Percentiles rank a stretch among this genome's conserved stretches.
Conservation (phyloP, 1,140 invertebrate species). For the Aplysia californica region DNA sequence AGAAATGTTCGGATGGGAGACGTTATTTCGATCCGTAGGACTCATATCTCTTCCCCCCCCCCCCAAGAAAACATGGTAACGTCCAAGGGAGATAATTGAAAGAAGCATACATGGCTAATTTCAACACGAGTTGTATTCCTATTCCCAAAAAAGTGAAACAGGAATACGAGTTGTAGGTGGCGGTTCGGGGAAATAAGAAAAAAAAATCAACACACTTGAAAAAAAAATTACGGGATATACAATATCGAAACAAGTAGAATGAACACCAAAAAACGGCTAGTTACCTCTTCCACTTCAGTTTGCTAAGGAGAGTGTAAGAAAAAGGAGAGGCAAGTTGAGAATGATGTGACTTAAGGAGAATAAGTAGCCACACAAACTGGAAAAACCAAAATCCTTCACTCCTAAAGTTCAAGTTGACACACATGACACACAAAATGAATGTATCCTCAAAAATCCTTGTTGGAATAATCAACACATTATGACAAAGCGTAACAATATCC, state of each 20-base stretch:
- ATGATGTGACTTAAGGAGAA: background rate
- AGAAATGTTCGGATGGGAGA: no score
- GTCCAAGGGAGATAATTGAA: no score
- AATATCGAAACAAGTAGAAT: constrained; percentile 25
- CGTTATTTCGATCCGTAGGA: no score
- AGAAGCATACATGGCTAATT: no score
- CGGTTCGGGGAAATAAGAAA: no score
- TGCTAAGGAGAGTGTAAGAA: constrained; percentile 69
- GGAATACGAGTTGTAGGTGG: no score
- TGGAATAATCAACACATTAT: background rate
- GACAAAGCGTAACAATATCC: background rate
- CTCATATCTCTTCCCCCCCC: no score
- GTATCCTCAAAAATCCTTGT: background rate
- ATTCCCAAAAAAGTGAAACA: background rate
- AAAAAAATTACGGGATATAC: background rate
- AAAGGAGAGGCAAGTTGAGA: background rate
- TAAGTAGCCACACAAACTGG: no score
- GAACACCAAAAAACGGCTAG: background rate
- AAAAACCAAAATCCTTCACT: background rate
- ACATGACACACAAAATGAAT: background rate
- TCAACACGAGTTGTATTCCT: background rate
- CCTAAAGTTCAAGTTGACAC: background rate
- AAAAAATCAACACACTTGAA: background rate
- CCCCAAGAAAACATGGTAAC: no score
- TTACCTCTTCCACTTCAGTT: constrained; percentile 90